Percentiles rank a stretch among this genome's conserved stretches.
phyloP scores from a whole-genome alignment of 2,888 invertebrate genomes.

The Apotomis capreana region DNA sequence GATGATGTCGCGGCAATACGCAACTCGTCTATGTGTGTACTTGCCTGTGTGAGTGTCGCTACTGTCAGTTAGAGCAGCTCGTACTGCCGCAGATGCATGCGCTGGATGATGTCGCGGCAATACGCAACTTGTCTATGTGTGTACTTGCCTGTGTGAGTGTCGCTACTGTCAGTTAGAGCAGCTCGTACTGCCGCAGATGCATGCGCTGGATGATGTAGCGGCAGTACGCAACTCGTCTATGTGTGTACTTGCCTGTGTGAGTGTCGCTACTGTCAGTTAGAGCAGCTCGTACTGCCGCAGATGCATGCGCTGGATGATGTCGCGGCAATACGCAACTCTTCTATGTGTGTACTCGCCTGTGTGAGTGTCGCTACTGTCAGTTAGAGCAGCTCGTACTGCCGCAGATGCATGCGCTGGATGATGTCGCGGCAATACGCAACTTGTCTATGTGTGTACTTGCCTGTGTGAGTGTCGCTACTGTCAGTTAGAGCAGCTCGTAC shows the following conservation, averaged over 20 bases:
- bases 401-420: conserved; percentile 99
- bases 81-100: conserved; percentile 99
- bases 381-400: conserved; percentile 99
- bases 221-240: conserved; percentile 85
- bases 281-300: conserved; percentile 99
- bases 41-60: neutral
- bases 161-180: conserved; percentile 89
- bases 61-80: conserved; percentile 94
- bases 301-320: conserved; percentile 99
- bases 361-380: conserved; percentile 44
- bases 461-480: conserved; percentile 11
- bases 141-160: neutral
- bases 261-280: conserved; percentile 81
- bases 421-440: conserved; percentile 90
- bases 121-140: conserved; percentile 67
- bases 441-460: neutral
- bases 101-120: conserved; percentile 99
- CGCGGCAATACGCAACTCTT: conserved; percentile 81
- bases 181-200: conserved; percentile 99
- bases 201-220: conserved; percentile 99
- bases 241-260: neutral
- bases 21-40: too few species aligned
- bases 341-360: neutral
- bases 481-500: conserved; percentile 98
- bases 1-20: conserved; percentile 91